Percentiles rank a stretch among this genome's conserved stretches.
phyloP scores from a whole-genome alignment of 1,140 invertebrate genomes.

The Leucophenga varia region DNA sequence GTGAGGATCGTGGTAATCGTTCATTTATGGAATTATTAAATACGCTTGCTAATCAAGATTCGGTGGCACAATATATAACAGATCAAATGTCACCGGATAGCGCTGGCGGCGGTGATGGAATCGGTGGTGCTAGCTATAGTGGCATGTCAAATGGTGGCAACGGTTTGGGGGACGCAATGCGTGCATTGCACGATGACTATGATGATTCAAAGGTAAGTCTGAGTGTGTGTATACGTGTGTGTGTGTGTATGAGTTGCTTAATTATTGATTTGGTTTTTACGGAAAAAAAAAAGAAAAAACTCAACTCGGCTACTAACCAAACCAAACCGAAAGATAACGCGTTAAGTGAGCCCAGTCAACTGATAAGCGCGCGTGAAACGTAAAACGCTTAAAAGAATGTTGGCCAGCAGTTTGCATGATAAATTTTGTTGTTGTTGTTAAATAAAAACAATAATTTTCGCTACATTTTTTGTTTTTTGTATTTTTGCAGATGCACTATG shows the following conservation, averaged over 20 bases:
- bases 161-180: slow-evolving; percentile 28
- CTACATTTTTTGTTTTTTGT: neutral
- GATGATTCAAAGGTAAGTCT: slow-evolving; percentile 48
- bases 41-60: slow-evolving; percentile 47
- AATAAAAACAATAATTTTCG: too few relatives aligned
- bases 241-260: too few relatives aligned
- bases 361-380: too few relatives aligned
- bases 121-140: neutral
- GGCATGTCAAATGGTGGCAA: slow-evolving; percentile 1
- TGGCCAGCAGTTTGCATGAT: too few relatives aligned
- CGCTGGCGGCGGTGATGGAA: slow-evolving; percentile 10
- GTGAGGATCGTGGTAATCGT: slow-evolving; percentile 45
- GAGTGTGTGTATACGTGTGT: too few relatives aligned
- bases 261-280: too few relatives aligned
- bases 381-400: too few relatives aligned
- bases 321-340: too few relatives aligned
- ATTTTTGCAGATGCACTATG: slow-evolving; percentile 31
- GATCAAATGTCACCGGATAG: slow-evolving; percentile 47
- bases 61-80: slow-evolving; percentile 43
- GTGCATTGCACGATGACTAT: slow-evolving; percentile 30
- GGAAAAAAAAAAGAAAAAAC: too few relatives aligned
- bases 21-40: slow-evolving; percentile 49
- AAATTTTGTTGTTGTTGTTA: too few relatives aligned
- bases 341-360: too few relatives aligned
- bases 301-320: too few relatives aligned